Evolutionary conservation across 1,140 invertebrate species (phyloP).

Genomic region (Whitmania pigra): DNA sequence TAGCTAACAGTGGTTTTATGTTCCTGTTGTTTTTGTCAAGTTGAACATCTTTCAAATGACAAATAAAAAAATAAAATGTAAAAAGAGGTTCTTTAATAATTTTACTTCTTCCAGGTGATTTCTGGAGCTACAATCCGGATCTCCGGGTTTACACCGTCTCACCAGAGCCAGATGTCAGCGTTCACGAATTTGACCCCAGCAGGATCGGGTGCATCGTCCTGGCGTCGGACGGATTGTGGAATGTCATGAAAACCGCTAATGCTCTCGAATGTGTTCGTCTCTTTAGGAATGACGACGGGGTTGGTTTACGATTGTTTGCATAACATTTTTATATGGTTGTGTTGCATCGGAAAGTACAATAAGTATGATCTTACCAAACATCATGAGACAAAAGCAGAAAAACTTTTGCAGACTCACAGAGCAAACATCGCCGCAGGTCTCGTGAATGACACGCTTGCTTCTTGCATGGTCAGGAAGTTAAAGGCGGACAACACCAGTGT

Average conservation of each 20-base stretch:
- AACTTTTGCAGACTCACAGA: neutral
- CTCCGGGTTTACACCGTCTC: constrained; percentile 83
- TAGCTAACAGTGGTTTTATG: neutral
- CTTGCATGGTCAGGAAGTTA: constrained; percentile 57
- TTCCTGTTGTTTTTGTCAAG: neutral
- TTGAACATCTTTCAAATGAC: too few species aligned
- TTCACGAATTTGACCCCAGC: constrained; percentile 67
- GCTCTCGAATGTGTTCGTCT: too few species aligned
- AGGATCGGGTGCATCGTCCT: constrained; percentile 75
- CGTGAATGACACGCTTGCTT: constrained; percentile 69
- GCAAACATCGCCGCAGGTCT: constrained; percentile 74
- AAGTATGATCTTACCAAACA: too few species aligned
- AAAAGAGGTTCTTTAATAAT: constrained; percentile 8
- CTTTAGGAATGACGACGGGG: too few species aligned
- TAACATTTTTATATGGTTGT: too few species aligned
- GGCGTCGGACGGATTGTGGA: constrained; percentile 91
- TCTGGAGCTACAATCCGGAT: constrained; percentile 89
- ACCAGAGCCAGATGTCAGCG: constrained; percentile 87
- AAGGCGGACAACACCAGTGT: constrained; percentile 88
- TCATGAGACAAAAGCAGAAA: neutral
- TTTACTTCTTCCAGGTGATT: constrained; percentile 55
- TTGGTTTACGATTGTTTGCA: too few species aligned
- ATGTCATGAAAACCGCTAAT: constrained; percentile 49
- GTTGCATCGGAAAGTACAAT: too few species aligned
- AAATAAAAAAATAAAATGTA: too few species aligned